Conservation (phyloP, 35 echinoderm and acorn worm species). For the Heliocidaris tuberculata region DNA sequence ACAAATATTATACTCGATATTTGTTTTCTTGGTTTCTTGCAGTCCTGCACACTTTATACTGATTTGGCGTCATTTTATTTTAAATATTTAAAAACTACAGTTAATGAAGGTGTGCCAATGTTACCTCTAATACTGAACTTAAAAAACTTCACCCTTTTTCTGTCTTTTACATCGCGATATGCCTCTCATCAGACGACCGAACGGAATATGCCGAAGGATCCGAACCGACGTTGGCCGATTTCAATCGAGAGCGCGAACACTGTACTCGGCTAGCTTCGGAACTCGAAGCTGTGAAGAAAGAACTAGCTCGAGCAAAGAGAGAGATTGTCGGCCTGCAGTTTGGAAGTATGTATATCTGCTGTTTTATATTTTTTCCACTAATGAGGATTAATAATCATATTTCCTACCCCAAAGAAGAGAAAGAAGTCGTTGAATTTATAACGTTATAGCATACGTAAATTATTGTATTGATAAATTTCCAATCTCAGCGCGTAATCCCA, state of each 20-base stretch:
- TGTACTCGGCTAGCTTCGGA: conserved; percentile 29
- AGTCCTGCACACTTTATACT: no score
- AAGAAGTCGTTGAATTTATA: background rate
- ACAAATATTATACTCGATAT: no score
- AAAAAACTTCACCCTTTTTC: background rate
- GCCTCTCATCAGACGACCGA: background rate
- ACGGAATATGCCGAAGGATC: background rate
- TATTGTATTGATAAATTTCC: no score
- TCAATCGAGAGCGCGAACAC: conserved; percentile 10
- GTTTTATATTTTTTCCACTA: no score
- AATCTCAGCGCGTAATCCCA: background rate
- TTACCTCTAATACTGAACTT: no score
- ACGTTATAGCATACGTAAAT: background rate
- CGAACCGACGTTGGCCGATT: conserved; percentile 14
- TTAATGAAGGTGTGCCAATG: no score
- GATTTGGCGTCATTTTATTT: no score
- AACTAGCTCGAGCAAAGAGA: conserved; percentile 2
- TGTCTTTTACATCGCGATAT: background rate
- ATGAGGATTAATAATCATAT: no score
- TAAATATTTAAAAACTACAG: no score
- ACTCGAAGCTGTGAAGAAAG: conserved; percentile 26
- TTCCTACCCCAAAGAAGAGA: background rate
- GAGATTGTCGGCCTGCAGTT: conserved; percentile 28
- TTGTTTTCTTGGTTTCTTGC: no score
- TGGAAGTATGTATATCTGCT: background rate